Conservation (phyloP, 2,797 vertebrate genomes). For the Sternarchorhynchus goeldii region DNA sequence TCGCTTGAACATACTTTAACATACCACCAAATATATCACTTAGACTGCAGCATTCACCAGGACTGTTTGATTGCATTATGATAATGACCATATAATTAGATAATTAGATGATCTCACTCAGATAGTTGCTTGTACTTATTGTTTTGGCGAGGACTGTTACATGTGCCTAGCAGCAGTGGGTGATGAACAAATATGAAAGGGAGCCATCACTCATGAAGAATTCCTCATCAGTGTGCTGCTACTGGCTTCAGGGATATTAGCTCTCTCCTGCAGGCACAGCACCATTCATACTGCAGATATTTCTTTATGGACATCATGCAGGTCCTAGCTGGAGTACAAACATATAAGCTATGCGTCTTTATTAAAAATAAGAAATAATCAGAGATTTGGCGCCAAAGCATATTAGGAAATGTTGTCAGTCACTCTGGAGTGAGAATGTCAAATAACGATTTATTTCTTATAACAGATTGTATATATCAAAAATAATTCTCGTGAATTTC, state of each 20-base stretch:
- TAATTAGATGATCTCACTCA: conserved; percentile 27
- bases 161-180: background rate
- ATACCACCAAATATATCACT: too few species aligned
- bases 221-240: conserved; percentile 28
- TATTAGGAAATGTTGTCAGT: conserved; percentile 31
- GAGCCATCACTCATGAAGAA: conserved; percentile 55
- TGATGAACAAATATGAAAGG: conserved; percentile 47
- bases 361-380: conserved; percentile 29
- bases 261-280: conserved; percentile 37
- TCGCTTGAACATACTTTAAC: background rate
- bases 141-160: conserved; percentile 8
- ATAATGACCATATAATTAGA: conserved; percentile 16
- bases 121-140: conserved; percentile 32
- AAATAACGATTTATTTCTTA: conserved; percentile 21
- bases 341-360: conserved; percentile 35
- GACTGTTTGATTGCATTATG: background rate
- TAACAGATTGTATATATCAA: conserved; percentile 27
- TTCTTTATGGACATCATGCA: conserved; percentile 37
- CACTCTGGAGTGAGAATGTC: background rate
- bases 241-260: conserved; percentile 32
- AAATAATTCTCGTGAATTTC: conserved; percentile 25
- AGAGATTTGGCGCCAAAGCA: background rate
- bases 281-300: conserved; percentile 27
- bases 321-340: conserved; percentile 16
- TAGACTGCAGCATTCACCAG: too few species aligned